These are phyloP conservation scores for Pherbina coryleti DNA, from an alignment of 2,888 invertebrate species.

Conservation along the genomic window DNA sequence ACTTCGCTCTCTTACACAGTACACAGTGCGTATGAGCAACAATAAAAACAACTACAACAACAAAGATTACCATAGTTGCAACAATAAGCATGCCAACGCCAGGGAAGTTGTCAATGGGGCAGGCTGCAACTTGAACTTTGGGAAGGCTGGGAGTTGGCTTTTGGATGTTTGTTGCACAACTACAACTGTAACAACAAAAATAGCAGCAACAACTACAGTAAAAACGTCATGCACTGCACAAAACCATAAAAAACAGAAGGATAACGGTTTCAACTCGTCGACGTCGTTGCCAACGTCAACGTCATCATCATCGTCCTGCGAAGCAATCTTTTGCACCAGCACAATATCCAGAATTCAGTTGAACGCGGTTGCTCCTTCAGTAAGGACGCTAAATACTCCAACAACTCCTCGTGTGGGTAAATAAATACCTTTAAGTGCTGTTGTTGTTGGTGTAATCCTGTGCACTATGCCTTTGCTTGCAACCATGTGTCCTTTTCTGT, in stretches of 20 bases:
- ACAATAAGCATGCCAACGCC: not conserved
- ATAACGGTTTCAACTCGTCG: conserved; percentile 35
- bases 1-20: not conserved
- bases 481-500: not conserved
- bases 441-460: not conserved
- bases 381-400: conserved; percentile 61
- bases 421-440: not conserved
- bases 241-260: conserved; percentile 47
- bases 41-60: conserved; percentile 22
- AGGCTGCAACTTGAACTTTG: conserved; percentile 40
- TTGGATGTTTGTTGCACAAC: conserved; percentile 43
- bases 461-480: not conserved
- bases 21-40: not conserved
- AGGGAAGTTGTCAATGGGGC: conserved; percentile 24
- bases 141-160: conserved; percentile 24
- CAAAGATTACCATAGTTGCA: not conserved
- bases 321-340: conserved; percentile 40
- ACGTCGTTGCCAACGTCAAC: conserved; percentile 37
- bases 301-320: conserved; percentile 22
- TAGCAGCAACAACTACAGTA: conserved; percentile 13
- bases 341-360: conserved; percentile 62
- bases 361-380: conserved; percentile 68
- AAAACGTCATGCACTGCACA: conserved; percentile 45
- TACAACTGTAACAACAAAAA: conserved; percentile 44
- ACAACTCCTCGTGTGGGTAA: conserved; percentile 23